These are phyloP conservation scores for Rallus crepitans DNA, from an alignment of 2,797 vertebrate genomes.

Conservation along the genomic window DNA sequence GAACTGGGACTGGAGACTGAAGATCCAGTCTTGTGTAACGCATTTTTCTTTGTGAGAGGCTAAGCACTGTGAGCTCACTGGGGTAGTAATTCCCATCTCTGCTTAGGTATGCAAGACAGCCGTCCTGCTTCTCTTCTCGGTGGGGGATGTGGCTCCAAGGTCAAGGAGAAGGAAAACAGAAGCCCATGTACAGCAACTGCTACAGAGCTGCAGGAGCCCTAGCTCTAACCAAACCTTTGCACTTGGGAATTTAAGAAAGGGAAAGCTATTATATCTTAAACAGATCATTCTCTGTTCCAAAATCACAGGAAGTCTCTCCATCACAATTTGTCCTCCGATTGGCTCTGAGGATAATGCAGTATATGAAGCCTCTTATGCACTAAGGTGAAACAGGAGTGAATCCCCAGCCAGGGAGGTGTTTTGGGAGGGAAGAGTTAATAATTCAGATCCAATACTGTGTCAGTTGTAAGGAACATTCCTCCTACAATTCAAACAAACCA, in stretches of 20 bases:
- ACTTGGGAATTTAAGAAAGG: background rate
- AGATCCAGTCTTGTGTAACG: background rate
- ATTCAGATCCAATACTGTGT: background rate
- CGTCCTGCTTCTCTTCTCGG: background rate
- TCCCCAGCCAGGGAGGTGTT: background rate
- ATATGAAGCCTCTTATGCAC: background rate
- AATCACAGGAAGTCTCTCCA: background rate
- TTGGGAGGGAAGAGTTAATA: background rate
- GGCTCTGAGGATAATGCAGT: background rate
- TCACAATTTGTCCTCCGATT: background rate
- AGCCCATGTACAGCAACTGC: background rate
- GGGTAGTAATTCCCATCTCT: background rate
- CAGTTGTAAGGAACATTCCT: background rate
- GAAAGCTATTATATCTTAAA: background rate
- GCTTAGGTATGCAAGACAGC: background rate
- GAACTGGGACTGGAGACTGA: background rate
- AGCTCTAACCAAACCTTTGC: background rate
- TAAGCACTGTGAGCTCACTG: background rate
- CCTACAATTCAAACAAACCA: background rate
- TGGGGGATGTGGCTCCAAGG: background rate
- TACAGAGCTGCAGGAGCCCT: background rate
- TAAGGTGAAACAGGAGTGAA: background rate
- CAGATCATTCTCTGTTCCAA: background rate
- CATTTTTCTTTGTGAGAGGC: background rate
- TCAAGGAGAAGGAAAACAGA: background rate